These are phyloP conservation scores for Drosophila gunungcola DNA, from an alignment of 1,140 invertebrate species.

Conservation along the genomic window DNA sequence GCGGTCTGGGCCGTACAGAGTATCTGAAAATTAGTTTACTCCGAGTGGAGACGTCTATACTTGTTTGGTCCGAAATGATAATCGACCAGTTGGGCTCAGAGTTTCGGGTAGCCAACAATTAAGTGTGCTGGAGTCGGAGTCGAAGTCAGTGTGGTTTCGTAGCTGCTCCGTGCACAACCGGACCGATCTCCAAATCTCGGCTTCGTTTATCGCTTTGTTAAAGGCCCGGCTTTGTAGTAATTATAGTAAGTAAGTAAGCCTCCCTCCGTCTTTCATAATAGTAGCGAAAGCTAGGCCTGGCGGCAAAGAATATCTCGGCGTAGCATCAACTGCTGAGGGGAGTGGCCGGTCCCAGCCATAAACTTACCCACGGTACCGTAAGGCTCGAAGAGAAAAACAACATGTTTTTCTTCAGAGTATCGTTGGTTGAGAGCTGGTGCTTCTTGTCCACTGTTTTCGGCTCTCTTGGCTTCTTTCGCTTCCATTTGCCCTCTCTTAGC, in stretches of 20 bases:
- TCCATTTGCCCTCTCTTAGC: background rate
- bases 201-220: conserved; percentile 19
- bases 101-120: conserved; percentile 39
- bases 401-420: conserved; percentile 4
- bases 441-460: conserved; percentile 9
- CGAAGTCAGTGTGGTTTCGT: conserved; percentile 38
- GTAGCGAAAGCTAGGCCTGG: conserved; percentile 28
- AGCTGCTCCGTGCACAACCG: conserved; percentile 24
- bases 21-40: conserved; percentile 36
- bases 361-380: conserved; percentile 61
- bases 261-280: conserved; percentile 39
- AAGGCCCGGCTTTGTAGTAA: conserved; percentile 15
- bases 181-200: conserved; percentile 5
- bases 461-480: conserved; percentile 19
- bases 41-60: conserved; percentile 15
- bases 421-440: background rate
- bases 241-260: conserved; percentile 39
- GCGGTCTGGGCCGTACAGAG: conserved; percentile 15
- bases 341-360: conserved; percentile 6
- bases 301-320: conserved; percentile 32
- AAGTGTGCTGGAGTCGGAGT: conserved; percentile 26
- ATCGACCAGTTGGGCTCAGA: conserved; percentile 38
- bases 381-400: conserved; percentile 39
- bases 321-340: conserved; percentile 26
- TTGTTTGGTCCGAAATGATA: conserved; percentile 37